These are phyloP conservation scores for Cantharis rustica DNA, from an alignment of 2,888 invertebrate genomes.

Conservation along the genomic window DNA sequence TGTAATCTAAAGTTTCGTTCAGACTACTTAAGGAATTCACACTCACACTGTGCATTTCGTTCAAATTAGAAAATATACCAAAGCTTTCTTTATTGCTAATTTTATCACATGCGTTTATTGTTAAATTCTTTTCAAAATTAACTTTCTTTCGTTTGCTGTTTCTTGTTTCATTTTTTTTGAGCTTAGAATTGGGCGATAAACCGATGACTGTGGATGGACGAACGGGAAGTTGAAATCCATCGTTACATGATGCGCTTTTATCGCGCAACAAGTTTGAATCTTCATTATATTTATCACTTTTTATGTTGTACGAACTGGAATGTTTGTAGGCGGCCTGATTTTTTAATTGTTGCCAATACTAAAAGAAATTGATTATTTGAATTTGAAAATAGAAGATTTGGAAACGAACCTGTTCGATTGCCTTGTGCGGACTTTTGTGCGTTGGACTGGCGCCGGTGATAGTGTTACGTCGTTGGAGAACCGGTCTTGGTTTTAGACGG, in stretches of 20 bases:
- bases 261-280: slow-evolving; percentile 68
- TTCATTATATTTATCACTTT: slow-evolving; percentile 50
- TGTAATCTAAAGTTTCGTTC: slow-evolving; percentile 52
- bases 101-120: background rate
- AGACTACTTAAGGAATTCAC: slow-evolving; percentile 52
- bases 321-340: slow-evolving; percentile 58
- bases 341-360: slow-evolving; percentile 77
- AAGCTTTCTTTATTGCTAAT: background rate
- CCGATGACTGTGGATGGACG: slow-evolving; percentile 66
- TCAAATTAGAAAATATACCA: slow-evolving; percentile 39
- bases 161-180: slow-evolving; percentile 48
- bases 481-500: slow-evolving; percentile 74
- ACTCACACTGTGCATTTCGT: slow-evolving; percentile 52
- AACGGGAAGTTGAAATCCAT: slow-evolving; percentile 71
- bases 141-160: slow-evolving; percentile 48
- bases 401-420: slow-evolving; percentile 68
- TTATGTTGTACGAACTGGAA: slow-evolving; percentile 53
- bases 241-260: slow-evolving; percentile 79
- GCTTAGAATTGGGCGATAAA: slow-evolving; percentile 38
- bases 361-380: slow-evolving; percentile 39
- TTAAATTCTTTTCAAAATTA: slow-evolving; percentile 43
- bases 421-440: slow-evolving; percentile 64
- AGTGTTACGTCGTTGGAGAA: slow-evolving; percentile 82
- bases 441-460: slow-evolving; percentile 83
- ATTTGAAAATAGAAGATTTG: background rate